Conservation (phyloP, 2,888 invertebrate genomes). For the Hoplodrina blanda region DNA sequence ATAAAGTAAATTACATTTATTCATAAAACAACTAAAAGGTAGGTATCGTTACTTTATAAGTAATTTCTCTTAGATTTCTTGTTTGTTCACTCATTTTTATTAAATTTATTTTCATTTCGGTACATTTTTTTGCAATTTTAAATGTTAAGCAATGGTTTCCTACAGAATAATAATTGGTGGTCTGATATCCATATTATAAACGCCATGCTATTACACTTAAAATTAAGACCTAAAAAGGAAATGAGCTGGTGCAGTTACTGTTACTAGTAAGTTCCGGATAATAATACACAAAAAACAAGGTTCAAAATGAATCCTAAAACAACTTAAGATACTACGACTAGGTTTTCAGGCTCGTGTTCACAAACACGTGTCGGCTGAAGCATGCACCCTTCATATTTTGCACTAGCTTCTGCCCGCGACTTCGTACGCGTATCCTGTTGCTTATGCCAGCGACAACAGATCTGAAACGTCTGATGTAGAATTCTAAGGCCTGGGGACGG, state of each 20-base stretch:
- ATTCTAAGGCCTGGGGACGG: too few relatives aligned
- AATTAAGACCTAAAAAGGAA: neutral
- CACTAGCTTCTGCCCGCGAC: too few relatives aligned
- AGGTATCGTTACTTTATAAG: neutral
- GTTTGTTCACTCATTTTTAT: neutral
- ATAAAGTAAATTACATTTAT: slow-evolving; percentile 22
- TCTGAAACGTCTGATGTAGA: too few relatives aligned
- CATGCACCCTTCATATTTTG: slow-evolving; percentile 20
- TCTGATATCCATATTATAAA: neutral
- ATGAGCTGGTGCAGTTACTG: neutral
- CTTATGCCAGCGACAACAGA: too few relatives aligned
- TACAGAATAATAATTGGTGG: neutral
- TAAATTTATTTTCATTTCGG: too few relatives aligned
- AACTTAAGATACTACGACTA: neutral
- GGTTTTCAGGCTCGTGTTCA: slow-evolving; percentile 3
- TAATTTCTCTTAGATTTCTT: slow-evolving; percentile 7
- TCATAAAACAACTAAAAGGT: slow-evolving; percentile 7
- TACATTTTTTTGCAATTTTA: neutral
- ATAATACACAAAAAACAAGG: neutral
- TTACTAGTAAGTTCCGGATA: neutral
- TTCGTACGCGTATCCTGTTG: too few relatives aligned
- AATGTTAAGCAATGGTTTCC: neutral
- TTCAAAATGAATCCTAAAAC: neutral
- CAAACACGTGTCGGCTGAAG: slow-evolving; percentile 21
- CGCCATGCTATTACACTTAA: neutral